Conservation (phyloP, 2,888 invertebrate genomes). For the Euplexia lucipara region DNA sequence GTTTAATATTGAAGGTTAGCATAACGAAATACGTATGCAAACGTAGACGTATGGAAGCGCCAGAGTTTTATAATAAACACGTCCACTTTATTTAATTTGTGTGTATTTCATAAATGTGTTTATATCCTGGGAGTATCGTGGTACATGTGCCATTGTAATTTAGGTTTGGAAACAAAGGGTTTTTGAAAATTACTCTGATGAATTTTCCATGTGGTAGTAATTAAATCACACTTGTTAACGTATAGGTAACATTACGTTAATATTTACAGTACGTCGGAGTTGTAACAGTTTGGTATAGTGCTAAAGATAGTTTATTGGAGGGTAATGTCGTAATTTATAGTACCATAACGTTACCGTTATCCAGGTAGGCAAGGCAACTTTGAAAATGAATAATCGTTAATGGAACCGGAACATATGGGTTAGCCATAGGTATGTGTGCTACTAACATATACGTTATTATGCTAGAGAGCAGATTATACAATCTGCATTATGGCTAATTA, state of each 20-base stretch:
- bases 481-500: neutral
- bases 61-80: slow-evolving; percentile 5
- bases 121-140: neutral
- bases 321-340: slow-evolving; percentile 16
- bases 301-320: neutral
- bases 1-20: slow-evolving; percentile 1
- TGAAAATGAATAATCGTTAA: slow-evolving; percentile 10
- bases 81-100: slow-evolving; percentile 11
- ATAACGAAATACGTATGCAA: neutral
- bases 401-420: too few relatives aligned
- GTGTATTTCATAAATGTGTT: slow-evolving; percentile 12
- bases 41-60: neutral
- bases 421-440: too few relatives aligned
- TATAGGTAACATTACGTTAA: neutral
- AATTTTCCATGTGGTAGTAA: neutral
- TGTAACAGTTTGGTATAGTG: neutral
- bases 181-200: neutral
- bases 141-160: neutral
- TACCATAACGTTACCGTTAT: slow-evolving; percentile 20
- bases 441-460: slow-evolving; percentile 12
- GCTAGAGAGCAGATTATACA: neutral
- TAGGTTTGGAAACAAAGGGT: neutral
- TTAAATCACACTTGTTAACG: neutral
- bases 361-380: slow-evolving; percentile 19
- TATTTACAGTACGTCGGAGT: neutral